Evolutionary conservation across 2,113 vertebrate species (phyloP).

Genomic region (Zosterops pallidus): DNA sequence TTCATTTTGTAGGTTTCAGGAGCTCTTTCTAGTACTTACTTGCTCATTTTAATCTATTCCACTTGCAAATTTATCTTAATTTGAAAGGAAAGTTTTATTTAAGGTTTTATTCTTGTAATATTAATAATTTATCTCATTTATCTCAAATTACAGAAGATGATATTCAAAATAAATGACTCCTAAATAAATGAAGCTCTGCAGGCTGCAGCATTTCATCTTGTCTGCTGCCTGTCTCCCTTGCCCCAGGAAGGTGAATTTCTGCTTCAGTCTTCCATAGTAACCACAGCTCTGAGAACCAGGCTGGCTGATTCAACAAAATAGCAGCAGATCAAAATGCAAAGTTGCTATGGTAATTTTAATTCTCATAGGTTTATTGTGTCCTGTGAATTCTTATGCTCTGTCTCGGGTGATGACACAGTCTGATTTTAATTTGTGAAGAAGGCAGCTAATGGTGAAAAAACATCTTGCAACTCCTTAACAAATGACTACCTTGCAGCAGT

Average conservation of each 20-base stretch:
- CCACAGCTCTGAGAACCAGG: neutral
- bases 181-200: neutral
- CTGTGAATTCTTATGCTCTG: neutral
- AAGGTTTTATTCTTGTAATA: neutral
- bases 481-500: neutral
- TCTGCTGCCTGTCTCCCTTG: neutral
- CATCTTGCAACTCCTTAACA: neutral
- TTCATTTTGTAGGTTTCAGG: neutral
- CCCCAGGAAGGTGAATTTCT: neutral
- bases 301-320: slow-evolving; percentile 3
- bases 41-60: neutral
- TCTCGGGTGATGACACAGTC: neutral
- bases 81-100: neutral
- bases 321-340: slow-evolving; percentile 16
- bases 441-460: neutral
- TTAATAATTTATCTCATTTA: neutral
- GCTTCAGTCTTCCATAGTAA: neutral
- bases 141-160: neutral
- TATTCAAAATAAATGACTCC: slow-evolving; percentile 1
- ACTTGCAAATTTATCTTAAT: neutral
- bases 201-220: neutral
- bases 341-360: slow-evolving; percentile 37
- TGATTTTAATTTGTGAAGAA: neutral
- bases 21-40: neutral
- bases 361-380: neutral